Percentiles rank a stretch among this genome's conserved stretches.
phyloP scores from a whole-genome alignment of 2,888 invertebrate genomes.

The Nudaria mundana region DNA sequence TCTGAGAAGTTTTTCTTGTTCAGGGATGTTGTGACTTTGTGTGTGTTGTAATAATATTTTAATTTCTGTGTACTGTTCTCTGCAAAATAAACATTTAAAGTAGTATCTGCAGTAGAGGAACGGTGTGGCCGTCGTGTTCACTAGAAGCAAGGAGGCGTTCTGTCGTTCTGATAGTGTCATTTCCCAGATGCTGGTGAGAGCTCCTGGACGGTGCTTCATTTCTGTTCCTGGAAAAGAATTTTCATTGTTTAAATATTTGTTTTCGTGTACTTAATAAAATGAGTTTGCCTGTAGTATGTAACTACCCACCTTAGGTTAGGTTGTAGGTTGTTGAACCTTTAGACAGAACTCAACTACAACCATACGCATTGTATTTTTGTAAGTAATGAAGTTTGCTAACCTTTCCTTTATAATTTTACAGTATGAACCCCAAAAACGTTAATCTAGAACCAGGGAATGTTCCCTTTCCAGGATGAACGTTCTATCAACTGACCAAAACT shows the following conservation, averaged over 20 bases:
- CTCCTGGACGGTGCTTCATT: constrained; percentile 40
- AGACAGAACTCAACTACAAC: no score
- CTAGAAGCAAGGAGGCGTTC: constrained; percentile 55
- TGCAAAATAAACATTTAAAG: constrained; percentile 65
- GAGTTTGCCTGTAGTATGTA: not conserved
- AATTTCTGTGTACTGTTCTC: constrained; percentile 52
- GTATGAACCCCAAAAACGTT: no score
- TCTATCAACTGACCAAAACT: no score
- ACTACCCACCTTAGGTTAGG: no score
- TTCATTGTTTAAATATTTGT: constrained; percentile 17
- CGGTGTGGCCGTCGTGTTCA: constrained; percentile 50
- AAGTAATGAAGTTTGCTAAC: no score
- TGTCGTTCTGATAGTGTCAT: constrained; percentile 59
- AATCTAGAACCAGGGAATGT: no score
- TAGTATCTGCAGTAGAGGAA: constrained; percentile 62
- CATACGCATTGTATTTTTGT: no score
- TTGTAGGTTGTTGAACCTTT: not conserved
- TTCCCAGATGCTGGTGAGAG: constrained; percentile 61
- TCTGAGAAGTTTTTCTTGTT: constrained; percentile 43
- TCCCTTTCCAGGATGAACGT: no score
- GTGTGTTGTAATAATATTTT: constrained; percentile 48
- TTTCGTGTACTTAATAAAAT: not conserved
- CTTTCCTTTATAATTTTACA: no score
- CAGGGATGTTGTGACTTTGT: constrained; percentile 44
- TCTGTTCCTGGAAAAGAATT: constrained; percentile 49